Conservation (phyloP, 2,113 vertebrate genomes). For the Pteropus alecto region DNA sequence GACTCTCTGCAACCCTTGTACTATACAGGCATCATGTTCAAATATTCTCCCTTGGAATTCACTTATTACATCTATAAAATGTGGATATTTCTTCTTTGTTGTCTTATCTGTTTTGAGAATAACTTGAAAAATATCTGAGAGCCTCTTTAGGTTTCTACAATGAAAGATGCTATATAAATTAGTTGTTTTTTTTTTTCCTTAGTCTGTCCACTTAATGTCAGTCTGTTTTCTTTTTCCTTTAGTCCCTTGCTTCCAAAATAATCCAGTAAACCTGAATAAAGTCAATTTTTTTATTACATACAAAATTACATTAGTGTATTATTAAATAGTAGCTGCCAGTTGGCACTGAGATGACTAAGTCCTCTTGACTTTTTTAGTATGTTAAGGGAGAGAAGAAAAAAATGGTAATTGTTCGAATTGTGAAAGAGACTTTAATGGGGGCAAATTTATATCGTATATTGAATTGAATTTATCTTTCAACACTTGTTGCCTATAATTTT, state of each 20-base stretch:
- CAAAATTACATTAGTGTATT: conserved; percentile 40
- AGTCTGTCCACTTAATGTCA: neutral
- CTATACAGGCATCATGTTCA: neutral
- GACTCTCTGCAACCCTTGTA: neutral
- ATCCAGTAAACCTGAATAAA: conserved; percentile 25
- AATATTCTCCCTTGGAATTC: neutral
- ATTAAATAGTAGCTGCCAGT: conserved; percentile 54
- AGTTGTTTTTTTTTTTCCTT: neutral
- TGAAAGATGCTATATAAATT: neutral
- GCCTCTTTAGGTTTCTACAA: conserved; percentile 1
- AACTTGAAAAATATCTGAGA: neutral
- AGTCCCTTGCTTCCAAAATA: conserved; percentile 16
- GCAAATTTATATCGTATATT: conserved; percentile 44
- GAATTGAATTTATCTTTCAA: conserved; percentile 29
- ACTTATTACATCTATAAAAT: conserved; percentile 34
- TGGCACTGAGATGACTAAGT: conserved; percentile 51
- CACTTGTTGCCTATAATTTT: conserved; percentile 46
- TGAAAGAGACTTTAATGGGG: conserved; percentile 35
- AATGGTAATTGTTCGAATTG: conserved; percentile 23
- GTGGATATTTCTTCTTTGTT: neutral
- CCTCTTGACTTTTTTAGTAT: conserved; percentile 58
- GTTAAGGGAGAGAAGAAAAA: conserved; percentile 59
- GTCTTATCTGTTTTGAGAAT: conserved; percentile 5
- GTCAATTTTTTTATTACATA: neutral
- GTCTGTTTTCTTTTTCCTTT: neutral